phyloP scores from a whole-genome alignment of 2,797 vertebrate species.

The Lagorchestes hirsutus region DNA sequence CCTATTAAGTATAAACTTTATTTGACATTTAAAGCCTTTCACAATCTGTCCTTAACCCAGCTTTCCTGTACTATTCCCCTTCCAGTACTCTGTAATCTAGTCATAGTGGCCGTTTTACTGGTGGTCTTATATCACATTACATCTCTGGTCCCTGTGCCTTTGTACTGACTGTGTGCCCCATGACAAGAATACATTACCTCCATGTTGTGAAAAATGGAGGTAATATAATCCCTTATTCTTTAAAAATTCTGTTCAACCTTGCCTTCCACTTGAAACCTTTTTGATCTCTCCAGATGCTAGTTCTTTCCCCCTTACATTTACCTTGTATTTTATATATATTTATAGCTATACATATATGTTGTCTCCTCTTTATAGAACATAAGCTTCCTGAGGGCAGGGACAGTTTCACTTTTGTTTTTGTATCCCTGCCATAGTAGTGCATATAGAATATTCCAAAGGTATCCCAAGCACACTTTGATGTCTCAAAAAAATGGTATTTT shows the following conservation, averaged over 20 bases:
- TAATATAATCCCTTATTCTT: neutral
- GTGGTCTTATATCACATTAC: neutral
- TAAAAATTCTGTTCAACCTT: neutral
- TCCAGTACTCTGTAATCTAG: neutral
- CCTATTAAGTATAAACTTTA: neutral
- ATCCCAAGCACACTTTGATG: neutral
- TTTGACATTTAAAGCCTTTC: too few relatives aligned
- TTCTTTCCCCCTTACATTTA: neutral
- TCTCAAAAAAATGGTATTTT: neutral
- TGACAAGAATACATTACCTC: neutral
- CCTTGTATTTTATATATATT: neutral
- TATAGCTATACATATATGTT: neutral
- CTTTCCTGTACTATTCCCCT: neutral
- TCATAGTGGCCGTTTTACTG: neutral
- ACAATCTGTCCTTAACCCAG: neutral
- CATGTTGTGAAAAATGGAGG: neutral
- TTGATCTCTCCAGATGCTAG: neutral
- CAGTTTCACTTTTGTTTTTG: neutral
- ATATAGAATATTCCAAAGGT: neutral
- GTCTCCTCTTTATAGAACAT: neutral
- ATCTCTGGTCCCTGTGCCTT: neutral
- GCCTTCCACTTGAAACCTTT: neutral
- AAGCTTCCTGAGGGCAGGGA: neutral
- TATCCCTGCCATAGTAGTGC: neutral
- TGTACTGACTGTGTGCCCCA: neutral